phyloP scores from a whole-genome alignment of 2,113 vertebrate genomes.

The Neotoma lepida region DNA sequence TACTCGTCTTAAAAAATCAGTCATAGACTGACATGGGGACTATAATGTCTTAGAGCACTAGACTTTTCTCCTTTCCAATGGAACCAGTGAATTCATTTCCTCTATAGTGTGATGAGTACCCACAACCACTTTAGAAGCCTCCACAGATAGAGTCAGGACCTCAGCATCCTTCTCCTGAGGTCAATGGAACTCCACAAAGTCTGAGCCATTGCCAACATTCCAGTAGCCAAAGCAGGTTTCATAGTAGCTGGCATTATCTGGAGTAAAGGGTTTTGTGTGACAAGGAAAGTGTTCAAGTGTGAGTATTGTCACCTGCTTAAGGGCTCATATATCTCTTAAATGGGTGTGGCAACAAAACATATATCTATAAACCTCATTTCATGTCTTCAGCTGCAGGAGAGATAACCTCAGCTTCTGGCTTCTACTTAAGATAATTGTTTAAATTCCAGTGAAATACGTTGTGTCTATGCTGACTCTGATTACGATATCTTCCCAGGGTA shows the following conservation, averaged over 20 bases:
- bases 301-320: neutral
- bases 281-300: neutral
- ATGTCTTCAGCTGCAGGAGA: neutral
- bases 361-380: neutral
- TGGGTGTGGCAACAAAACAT: neutral
- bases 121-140: neutral
- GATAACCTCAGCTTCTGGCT: neutral
- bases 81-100: neutral
- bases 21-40: neutral
- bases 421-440: neutral
- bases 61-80: neutral
- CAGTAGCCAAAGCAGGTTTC: neutral
- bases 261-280: neutral
- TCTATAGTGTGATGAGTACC: fast-evolving
- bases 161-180: neutral
- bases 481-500: neutral
- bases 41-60: neutral
- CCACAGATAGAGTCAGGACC: neutral
- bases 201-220: neutral
- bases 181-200: neutral
- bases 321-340: neutral
- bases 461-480: neutral
- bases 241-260: neutral
- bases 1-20: neutral
- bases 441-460: neutral